These are phyloP conservation scores for Motacilla alba DNA, from an alignment of 2,113 vertebrate species.

Conservation along the genomic window DNA sequence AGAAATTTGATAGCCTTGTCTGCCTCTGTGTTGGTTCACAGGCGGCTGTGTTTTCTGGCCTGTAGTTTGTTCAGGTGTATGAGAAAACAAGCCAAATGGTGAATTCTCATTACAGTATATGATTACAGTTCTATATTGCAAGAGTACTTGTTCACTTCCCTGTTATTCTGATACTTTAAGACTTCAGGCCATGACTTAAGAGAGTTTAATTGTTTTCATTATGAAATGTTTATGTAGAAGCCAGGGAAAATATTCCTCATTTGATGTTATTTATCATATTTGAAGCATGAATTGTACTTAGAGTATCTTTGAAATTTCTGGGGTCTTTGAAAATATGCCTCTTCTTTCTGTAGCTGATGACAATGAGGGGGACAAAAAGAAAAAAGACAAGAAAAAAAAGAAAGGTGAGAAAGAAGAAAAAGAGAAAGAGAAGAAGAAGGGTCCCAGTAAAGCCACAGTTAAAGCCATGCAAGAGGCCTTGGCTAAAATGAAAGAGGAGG, in stretches of 20 bases:
- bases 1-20: neutral
- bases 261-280: neutral
- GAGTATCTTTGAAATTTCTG: neutral
- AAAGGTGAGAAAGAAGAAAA: constrained; percentile 84
- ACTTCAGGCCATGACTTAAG: neutral
- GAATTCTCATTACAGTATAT: neutral
- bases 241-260: neutral
- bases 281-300: neutral
- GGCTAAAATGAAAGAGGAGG: constrained; percentile 94
- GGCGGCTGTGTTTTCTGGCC: neutral
- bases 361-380: constrained; percentile 90
- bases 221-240: neutral
- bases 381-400: constrained; percentile 96
- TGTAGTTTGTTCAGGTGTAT: neutral
- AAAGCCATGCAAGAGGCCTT: constrained; percentile 98
- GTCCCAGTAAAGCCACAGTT: constrained; percentile 93
- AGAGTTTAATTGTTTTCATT: neutral
- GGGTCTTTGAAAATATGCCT: neutral
- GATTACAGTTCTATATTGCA: neutral
- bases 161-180: neutral
- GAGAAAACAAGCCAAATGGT: neutral
- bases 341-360: constrained; percentile 71
- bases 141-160: neutral
- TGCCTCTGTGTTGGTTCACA: neutral
- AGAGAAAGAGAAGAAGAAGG: constrained; percentile 94